Conservation (phyloP, 2,888 invertebrate genomes). For the Stratiomys singularior region DNA sequence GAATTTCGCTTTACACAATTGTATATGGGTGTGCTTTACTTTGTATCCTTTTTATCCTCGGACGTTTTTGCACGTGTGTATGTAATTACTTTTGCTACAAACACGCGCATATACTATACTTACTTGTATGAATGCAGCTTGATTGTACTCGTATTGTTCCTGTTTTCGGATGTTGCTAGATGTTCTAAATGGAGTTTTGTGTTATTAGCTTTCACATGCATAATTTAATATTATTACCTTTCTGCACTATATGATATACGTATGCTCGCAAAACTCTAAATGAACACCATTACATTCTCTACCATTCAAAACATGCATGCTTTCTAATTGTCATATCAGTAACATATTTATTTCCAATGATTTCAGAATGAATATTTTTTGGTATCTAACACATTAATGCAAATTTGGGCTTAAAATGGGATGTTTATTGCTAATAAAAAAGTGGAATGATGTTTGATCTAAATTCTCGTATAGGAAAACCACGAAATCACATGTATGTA, state of each 20-base stretch:
- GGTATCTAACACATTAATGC: too few relatives aligned
- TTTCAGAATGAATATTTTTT: too few relatives aligned
- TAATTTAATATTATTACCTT: conserved; percentile 28
- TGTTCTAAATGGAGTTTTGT: conserved; percentile 16
- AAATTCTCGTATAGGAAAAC: too few relatives aligned
- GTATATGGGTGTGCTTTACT: neutral
- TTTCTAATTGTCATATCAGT: neutral
- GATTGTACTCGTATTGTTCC: neutral
- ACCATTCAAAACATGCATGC: conserved; percentile 13
- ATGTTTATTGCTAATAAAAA: too few relatives aligned
- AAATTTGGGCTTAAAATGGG: too few relatives aligned
- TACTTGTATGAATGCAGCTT: neutral
- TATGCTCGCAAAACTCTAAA: neutral
- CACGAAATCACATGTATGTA: too few relatives aligned
- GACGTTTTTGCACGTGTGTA: neutral
- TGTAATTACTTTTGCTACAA: neutral
- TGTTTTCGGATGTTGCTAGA: neutral
- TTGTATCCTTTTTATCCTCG: neutral
- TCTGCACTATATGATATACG: neutral
- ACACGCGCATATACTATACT: neutral
- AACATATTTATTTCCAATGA: too few relatives aligned
- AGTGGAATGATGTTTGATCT: too few relatives aligned
- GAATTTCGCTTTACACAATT: neutral
- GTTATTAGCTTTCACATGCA: conserved; percentile 20
- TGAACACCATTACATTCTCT: neutral